Conservation (phyloP, 2,888 invertebrate species). For the Podabrus alpinus region DNA sequence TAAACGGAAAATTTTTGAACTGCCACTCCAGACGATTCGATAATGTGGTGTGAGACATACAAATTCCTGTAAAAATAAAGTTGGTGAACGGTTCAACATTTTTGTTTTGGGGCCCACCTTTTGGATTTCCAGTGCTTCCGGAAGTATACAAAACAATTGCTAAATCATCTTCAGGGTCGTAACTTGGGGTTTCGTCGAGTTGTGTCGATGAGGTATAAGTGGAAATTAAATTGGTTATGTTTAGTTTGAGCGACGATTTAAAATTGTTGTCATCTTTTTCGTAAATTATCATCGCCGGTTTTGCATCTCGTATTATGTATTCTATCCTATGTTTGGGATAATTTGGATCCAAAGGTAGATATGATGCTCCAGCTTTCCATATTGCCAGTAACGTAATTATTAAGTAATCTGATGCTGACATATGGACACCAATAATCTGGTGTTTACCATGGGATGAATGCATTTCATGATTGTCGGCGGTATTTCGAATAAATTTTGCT, state of each 20-base stretch:
- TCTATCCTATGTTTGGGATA: conserved; percentile 72
- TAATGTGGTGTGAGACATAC: conserved; percentile 74
- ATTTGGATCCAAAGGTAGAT: conserved; percentile 78
- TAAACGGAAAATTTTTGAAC: conserved; percentile 74
- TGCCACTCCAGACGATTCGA: conserved; percentile 83
- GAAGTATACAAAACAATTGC: conserved; percentile 83
- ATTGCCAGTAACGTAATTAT: conserved; percentile 71
- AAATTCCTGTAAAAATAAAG: conserved; percentile 67
- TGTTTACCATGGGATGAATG: conserved; percentile 65
- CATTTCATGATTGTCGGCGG: conserved; percentile 48
- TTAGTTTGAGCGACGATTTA: neutral
- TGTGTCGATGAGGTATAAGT: neutral
- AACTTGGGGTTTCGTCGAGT: conserved; percentile 53
- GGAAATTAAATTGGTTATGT: neutral
- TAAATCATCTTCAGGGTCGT: conserved; percentile 58
- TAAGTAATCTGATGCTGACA: conserved; percentile 74
- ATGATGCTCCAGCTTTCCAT: conserved; percentile 82
- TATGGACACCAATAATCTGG: conserved; percentile 75
- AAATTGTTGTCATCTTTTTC: conserved; percentile 62
- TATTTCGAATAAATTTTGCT: conserved; percentile 59
- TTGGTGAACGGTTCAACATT: neutral
- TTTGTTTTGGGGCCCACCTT: conserved; percentile 61
- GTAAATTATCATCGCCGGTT: conserved; percentile 70
- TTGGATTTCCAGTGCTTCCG: conserved; percentile 89
- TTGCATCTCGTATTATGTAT: conserved; percentile 76